Evolutionary conservation across 2,797 vertebrate species (phyloP).

Genomic region (Streptopelia turtur): DNA sequence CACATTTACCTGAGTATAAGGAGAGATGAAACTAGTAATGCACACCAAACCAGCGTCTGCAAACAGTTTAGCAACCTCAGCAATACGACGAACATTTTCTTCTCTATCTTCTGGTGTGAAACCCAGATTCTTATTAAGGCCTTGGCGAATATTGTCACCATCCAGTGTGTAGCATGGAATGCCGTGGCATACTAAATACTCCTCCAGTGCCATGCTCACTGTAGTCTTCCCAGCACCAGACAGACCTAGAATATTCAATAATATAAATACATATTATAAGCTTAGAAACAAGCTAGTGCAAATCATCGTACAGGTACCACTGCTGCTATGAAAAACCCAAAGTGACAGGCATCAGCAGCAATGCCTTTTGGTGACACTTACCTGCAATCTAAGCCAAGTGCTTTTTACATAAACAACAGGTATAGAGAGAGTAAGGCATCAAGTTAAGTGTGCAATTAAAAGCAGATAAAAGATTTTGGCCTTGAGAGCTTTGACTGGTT

Average conservation of each 20-base stretch:
- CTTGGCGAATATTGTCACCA: slow-evolving; percentile 98
- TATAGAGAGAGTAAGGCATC: not conserved
- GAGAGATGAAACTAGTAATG: slow-evolving; percentile 97
- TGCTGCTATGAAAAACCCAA: not conserved
- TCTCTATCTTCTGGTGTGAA: slow-evolving; percentile 96
- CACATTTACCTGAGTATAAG: slow-evolving; percentile 88
- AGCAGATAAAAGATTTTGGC: not conserved
- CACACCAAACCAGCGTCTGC: slow-evolving; percentile 97
- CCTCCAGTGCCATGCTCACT: slow-evolving; percentile 98
- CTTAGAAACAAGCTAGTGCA: not conserved
- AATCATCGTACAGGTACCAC: not conserved
- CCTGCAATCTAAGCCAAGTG: not conserved
- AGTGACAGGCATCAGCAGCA: not conserved
- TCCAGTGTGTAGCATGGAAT: slow-evolving; percentile 97
- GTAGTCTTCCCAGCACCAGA: slow-evolving; percentile 99
- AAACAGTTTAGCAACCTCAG: slow-evolving; percentile 96
- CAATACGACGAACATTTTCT: slow-evolving; percentile 96
- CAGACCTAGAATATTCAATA: slow-evolving; percentile 79
- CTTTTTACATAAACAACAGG: not conserved
- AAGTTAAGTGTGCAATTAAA: not conserved
- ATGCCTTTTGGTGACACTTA: not conserved
- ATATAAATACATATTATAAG: not conserved
- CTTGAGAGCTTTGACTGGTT: not conserved
- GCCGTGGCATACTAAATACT: slow-evolving; percentile 95
- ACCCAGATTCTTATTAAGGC: slow-evolving; percentile 96